Evolutionary conservation across 2,797 vertebrate genomes (phyloP), one percentile per base, ranked within the genome.

Genomic region (Champsocephalus esox): DNA sequence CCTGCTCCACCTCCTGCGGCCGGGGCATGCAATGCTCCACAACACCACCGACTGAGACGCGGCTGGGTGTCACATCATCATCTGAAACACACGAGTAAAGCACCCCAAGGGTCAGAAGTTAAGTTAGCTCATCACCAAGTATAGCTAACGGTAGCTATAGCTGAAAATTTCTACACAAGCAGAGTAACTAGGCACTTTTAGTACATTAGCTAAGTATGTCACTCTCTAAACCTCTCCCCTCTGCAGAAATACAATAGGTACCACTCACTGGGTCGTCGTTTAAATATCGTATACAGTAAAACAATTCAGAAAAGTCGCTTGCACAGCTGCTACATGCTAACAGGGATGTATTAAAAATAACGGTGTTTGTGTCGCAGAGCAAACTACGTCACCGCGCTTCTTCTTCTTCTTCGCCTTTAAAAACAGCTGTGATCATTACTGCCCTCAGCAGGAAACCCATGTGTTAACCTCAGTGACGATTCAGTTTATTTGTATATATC

Each of bases 31-130:
- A 50, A 68, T 43, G 73, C 61, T 80, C 81, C 72, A 11, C 55
- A 51, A 43, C 38, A 77, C 41, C 34, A 48, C 70, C 28, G 45
- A 48, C 70, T 21, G 43, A 73, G 1, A 64, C 49, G 16, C 52
- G 9, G 8, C 38, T 3, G 54, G 0, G 21, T 5, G 68, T 92
- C 85, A 92, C 90, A 87, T 92, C 49, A 9, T 85, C 77, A 69
- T 14, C 83, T 86, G 70, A 14, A 16, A 41, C 68, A n/a, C 17
- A 57, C 38, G 3, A 3, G 56, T 1, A 32, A 3, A 66, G 1
- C 49, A 58, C 10, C 24, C 17, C 66, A 54, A 11, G 9, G 54
- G 38, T 24, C 58, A 60, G 55, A 12, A 11, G 12, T n/a, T 3
- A 70, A 64, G 63, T 67, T 13, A 50, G 46, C 38, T 16, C 0